Percentiles rank a stretch among this genome's conserved stretches.
Conservation (phyloP, 2,888 invertebrate genomes). For the Ptycholaimellus sp. region DNA sequence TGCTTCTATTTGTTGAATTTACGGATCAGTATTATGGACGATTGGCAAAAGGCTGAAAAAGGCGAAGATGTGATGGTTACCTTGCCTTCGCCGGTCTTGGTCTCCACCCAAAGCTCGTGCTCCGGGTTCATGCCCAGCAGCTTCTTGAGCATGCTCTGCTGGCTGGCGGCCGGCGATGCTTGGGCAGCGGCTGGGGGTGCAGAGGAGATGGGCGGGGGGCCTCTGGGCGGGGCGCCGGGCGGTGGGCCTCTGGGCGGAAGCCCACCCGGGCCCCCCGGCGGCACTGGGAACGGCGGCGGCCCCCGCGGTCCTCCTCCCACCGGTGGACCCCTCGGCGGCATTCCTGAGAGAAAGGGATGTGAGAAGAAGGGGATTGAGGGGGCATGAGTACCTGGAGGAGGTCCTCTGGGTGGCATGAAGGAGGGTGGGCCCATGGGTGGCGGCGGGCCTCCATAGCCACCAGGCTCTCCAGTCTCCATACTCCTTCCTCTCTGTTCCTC, state of each 20-base stretch:
- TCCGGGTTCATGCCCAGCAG: constrained; percentile 13
- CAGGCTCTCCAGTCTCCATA: too few relatives aligned
- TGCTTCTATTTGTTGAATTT: too few relatives aligned
- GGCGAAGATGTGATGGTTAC: constrained; percentile 21
- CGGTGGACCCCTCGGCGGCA: not conserved
- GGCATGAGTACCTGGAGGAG: too few relatives aligned
- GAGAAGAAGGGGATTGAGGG: too few relatives aligned
- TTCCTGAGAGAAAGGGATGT: too few relatives aligned
- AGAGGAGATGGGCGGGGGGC: too few relatives aligned
- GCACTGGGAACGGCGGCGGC: not conserved
- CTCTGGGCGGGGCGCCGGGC: not conserved
- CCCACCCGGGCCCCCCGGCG: not conserved
- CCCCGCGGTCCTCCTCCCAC: not conserved
- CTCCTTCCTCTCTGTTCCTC: too few relatives aligned
- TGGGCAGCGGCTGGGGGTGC: not conserved
- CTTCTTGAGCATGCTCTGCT: constrained; percentile 1
- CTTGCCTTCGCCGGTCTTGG: constrained; percentile 75
- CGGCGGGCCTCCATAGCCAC: too few relatives aligned
- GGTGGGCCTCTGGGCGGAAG: not conserved
- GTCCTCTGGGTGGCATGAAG: too few relatives aligned
- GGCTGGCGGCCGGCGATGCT: not conserved
- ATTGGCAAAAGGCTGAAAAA: not conserved
- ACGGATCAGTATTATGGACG: too few relatives aligned
- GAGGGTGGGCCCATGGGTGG: too few relatives aligned
- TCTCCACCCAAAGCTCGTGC: constrained; percentile 69